phyloP scores from a whole-genome alignment of 2,888 invertebrate species.

The Thereva nobilitata region DNA sequence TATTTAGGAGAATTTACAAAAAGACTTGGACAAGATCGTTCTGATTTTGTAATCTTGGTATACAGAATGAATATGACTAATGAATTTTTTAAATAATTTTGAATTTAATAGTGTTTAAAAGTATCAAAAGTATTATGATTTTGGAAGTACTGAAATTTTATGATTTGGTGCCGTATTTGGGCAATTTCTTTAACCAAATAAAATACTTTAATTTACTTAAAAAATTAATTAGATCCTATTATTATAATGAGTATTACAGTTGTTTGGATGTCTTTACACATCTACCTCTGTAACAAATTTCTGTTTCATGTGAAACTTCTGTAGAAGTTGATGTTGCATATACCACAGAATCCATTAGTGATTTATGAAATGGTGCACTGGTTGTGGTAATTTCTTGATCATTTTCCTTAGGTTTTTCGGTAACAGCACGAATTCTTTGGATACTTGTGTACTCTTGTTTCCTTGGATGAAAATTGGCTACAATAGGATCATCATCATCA shows the following conservation, averaged over 20 bases:
- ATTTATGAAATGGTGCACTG: slow-evolving; percentile 52
- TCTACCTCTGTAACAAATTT: slow-evolving; percentile 84
- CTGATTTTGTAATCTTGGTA: too few species aligned
- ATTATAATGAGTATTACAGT: slow-evolving; percentile 3
- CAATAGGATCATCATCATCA: slow-evolving; percentile 49
- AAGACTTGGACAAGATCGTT: too few species aligned
- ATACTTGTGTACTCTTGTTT: slow-evolving; percentile 55
- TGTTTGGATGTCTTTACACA: slow-evolving; percentile 68
- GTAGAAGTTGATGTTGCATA: slow-evolving; percentile 75
- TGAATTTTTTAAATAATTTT: too few species aligned
- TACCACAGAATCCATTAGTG: slow-evolving; percentile 57
- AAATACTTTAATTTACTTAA: too few species aligned
- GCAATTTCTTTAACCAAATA: too few species aligned
- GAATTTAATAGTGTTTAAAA: too few species aligned
- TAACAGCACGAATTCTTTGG: slow-evolving; percentile 49
- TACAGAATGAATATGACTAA: too few species aligned
- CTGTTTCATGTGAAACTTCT: slow-evolving; percentile 82
- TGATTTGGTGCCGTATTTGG: too few species aligned
- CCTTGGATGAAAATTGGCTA: slow-evolving; percentile 46
- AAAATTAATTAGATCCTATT: too few species aligned
- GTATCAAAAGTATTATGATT: too few species aligned
- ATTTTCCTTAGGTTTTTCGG: slow-evolving; percentile 12
- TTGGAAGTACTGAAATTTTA: too few species aligned
- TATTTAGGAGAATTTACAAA: too few species aligned
- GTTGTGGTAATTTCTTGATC: slow-evolving; percentile 38